phyloP scores from a whole-genome alignment of 2,797 vertebrate genomes.

The Leuciscus waleckii region DNA sequence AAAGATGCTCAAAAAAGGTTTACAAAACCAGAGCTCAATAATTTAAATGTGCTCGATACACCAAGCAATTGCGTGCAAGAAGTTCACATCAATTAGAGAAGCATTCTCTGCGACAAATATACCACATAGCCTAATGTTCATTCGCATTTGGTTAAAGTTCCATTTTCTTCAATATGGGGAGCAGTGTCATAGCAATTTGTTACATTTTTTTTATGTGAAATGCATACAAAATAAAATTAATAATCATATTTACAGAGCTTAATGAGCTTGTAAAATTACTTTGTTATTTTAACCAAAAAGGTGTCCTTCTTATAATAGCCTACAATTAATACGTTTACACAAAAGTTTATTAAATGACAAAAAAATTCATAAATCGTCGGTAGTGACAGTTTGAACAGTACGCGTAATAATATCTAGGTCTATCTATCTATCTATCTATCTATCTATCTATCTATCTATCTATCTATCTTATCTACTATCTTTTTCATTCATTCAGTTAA shows the following conservation, averaged over 20 bases:
- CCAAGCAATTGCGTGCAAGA: constrained; percentile 51
- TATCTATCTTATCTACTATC: neutral
- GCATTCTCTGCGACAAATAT: constrained; percentile 58
- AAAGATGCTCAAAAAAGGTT: constrained; percentile 53
- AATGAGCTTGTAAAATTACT: neutral
- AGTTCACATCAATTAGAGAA: constrained; percentile 44
- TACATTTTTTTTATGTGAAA: neutral
- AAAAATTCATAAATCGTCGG: no score
- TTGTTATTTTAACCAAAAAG: neutral
- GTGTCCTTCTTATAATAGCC: neutral
- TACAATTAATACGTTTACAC: neutral
- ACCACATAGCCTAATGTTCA: neutral
- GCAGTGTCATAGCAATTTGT: neutral
- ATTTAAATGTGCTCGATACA: constrained; percentile 62
- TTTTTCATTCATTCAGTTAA: neutral
- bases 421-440: constrained; percentile 4
- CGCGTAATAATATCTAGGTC: neutral
- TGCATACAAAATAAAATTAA: neutral
- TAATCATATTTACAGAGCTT: neutral
- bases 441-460: neutral
- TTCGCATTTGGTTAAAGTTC: neutral
- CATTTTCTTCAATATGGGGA: neutral
- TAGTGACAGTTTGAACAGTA: no score
- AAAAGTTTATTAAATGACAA: neutral
- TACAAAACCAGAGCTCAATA: constrained; percentile 64